Conservation (phyloP, 2,113 vertebrate genomes). For the Panurus biarmicus region DNA sequence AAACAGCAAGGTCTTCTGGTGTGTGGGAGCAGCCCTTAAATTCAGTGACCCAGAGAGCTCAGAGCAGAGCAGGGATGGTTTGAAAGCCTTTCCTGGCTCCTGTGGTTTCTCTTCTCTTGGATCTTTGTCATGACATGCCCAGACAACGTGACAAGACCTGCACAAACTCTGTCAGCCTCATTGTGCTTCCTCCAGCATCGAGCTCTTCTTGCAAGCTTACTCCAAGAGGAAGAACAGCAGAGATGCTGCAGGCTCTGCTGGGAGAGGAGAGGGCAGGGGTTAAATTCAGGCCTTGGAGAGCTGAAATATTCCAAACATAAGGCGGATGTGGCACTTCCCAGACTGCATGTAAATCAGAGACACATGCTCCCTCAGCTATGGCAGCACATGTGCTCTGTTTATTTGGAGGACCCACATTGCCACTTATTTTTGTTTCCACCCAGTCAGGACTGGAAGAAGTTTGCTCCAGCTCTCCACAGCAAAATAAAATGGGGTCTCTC, state of each 20-base stretch:
- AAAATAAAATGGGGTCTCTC: neutral
- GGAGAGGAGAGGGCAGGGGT: slow-evolving; percentile 34
- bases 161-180: neutral
- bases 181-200: accelerated
- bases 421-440: neutral
- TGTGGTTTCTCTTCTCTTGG: neutral
- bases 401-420: neutral
- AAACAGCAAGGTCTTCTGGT: neutral
- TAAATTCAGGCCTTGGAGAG: slow-evolving; percentile 31
- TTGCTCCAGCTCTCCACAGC: neutral
- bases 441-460: neutral
- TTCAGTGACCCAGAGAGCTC: neutral
- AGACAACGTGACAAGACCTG: neutral
- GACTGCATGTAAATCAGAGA: slow-evolving; percentile 39
- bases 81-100: neutral
- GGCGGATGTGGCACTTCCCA: slow-evolving; percentile 59
- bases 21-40: neutral
- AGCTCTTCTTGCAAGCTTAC: accelerated
- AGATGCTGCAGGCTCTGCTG: neutral
- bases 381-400: neutral
- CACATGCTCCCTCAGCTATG: neutral
- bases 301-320: slow-evolving; percentile 37
- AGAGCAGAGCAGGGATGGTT: neutral
- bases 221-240: neutral
- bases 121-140: neutral